Base-by-base conservation (phyloP, 2,888 invertebrate genomes). In the Cryptus armator region DNA sequence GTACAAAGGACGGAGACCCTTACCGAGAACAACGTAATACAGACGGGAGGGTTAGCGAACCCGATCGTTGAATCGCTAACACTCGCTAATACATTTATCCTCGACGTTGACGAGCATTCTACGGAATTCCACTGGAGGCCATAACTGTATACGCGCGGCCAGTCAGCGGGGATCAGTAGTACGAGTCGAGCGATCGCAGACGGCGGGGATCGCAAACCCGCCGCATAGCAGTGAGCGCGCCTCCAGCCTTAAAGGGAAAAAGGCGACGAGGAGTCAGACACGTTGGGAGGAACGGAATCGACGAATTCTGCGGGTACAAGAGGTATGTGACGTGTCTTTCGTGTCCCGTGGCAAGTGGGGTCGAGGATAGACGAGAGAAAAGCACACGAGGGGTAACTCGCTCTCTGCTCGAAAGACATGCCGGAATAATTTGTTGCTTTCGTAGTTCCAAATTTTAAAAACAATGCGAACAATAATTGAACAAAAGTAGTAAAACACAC, bases 151-250 rank as follows among this genome's bases (percentile, higher is more conserved):
- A 59, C 59, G 59, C 59, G 59, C 12, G 29, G 59, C 24, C 24
- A 14, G 29, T 3, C 14, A 1, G 24, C 29, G 32, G 29, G 59
- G 59, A 59, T 32, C 74, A 75, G 81, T 81, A 62, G 84, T 75
- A 78, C 75, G 77, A 84, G 75, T 78, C 51, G 64, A 81, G 78
- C 77, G 66, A 84, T 78, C 75, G n/a, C 75, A 46, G 84, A 14
- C 81, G 32, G 12, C 16, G 43, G 48, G 46, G 46, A 74, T 48
- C 16, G 56, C 48, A n/a, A 46, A 24, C 24, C 46, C 67, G 29
- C 14, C 37, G 59, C 59, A 24, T 59, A 59, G 56, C 72, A 43
- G 12, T 37, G 59, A 43, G 10, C 14, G 44, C 46, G 19, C 44
- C 24, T 37, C 9, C 1, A 0, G 9, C 37, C 37, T 2, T 2